Evolutionary conservation across 2,113 vertebrate genomes (phyloP).

Genomic region (Microcebus tavaratra): DNA sequence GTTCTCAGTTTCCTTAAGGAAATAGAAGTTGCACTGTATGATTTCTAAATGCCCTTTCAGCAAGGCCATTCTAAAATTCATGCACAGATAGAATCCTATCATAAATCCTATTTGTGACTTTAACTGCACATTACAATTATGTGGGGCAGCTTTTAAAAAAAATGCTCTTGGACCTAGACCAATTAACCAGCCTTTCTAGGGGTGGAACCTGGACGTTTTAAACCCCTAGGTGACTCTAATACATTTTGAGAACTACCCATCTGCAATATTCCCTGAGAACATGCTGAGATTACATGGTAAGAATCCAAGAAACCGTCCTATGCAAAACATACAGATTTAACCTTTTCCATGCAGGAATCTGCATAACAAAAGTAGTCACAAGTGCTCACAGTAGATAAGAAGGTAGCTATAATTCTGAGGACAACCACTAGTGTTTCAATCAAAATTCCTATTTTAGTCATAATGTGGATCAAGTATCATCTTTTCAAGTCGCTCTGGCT

Average conservation of each 20-base stretch:
- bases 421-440: background rate
- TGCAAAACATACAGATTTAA: background rate
- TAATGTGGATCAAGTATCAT: background rate
- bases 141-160: background rate
- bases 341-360: background rate
- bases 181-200: background rate
- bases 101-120: background rate
- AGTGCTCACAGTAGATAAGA: background rate
- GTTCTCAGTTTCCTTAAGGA: background rate
- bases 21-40: background rate
- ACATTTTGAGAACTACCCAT: background rate
- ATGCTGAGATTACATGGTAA: fast-evolving
- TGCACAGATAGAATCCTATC: background rate
- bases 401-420: background rate
- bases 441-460: background rate
- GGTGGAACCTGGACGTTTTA: background rate
- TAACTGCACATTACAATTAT: background rate
- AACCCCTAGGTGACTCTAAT: background rate
- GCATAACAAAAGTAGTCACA: background rate
- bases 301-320: background rate
- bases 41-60: background rate
- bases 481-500: background rate
- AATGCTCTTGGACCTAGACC: background rate
- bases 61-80: too few species aligned
- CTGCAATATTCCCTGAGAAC: background rate